These are phyloP conservation scores for Thymelicus lineola DNA, from an alignment of 2,888 invertebrate genomes.

Conservation along the genomic window DNA sequence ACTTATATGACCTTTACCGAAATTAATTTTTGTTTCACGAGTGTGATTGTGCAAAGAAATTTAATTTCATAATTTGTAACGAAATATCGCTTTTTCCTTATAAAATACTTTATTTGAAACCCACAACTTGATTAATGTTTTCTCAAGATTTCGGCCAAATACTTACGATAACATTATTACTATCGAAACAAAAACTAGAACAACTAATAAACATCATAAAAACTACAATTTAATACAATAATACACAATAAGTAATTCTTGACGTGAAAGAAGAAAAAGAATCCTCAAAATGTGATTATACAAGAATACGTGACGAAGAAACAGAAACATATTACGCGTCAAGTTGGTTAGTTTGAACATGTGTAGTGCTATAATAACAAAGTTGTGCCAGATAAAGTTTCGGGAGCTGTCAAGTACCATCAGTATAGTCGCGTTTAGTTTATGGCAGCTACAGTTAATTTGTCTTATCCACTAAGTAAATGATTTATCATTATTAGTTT, in stretches of 20 bases:
- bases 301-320: constrained; percentile 6
- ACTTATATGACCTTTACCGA: constrained; percentile 16
- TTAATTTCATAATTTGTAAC: too few relatives aligned
- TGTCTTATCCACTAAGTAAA: background rate
- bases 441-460: background rate
- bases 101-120: too few relatives aligned
- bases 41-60: too few relatives aligned
- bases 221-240: too few relatives aligned
- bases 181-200: too few relatives aligned
- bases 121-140: too few relatives aligned
- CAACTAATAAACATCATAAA: too few relatives aligned
- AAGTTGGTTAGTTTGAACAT: constrained; percentile 38
- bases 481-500: constrained; percentile 12
- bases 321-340: constrained; percentile 29
- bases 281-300: background rate
- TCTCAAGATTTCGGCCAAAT: too few relatives aligned
- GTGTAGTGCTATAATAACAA: constrained; percentile 34
- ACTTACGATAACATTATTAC: too few relatives aligned
- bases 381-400: constrained; percentile 29
- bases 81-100: too few relatives aligned
- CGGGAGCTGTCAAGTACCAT: constrained; percentile 26
- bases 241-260: background rate
- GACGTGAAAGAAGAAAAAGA: background rate
- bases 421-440: constrained; percentile 11
- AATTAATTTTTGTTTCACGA: background rate